Conservation (phyloP, 2,113 vertebrate genomes). For the Melanotaenia duboulayi region DNA sequence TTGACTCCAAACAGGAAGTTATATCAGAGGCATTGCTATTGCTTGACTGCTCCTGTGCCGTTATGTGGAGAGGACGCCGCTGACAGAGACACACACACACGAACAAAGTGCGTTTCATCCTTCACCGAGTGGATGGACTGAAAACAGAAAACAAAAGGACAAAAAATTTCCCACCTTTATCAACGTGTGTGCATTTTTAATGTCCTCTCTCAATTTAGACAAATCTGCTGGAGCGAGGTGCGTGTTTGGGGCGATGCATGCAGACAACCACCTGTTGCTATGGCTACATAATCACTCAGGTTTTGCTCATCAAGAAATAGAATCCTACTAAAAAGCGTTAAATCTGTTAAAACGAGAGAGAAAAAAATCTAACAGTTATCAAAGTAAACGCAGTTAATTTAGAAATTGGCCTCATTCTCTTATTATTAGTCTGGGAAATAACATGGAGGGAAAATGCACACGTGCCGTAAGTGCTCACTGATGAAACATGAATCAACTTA, state of each 20-base stretch:
- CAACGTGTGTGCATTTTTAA: not conserved
- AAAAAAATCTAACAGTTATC: not conserved
- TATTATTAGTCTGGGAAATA: too few species aligned
- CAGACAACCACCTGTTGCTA: slow-evolving; percentile 81
- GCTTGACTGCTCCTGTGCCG: slow-evolving; percentile 8
- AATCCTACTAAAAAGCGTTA: slow-evolving; percentile 9
- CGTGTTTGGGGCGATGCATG: slow-evolving; percentile 46
- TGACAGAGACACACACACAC: not conserved
- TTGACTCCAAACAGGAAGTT: slow-evolving; percentile 53
- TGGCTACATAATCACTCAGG: slow-evolving; percentile 77
- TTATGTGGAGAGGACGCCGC: slow-evolving; percentile 35
- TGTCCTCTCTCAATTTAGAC: slow-evolving; percentile 12
- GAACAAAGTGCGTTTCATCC: slow-evolving; percentile 47
- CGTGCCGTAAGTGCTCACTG: not conserved
- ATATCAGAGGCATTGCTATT: slow-evolving; percentile 54
- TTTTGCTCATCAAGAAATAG: slow-evolving; percentile 41
- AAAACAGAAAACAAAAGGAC: not conserved
- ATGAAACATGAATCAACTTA: slow-evolving; percentile 1
- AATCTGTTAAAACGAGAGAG: not conserved
- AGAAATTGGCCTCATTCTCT: not conserved
- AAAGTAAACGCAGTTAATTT: not conserved
- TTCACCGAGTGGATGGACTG: slow-evolving; percentile 41
- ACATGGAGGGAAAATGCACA: slow-evolving; percentile 25
- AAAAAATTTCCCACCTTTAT: slow-evolving; percentile 18
- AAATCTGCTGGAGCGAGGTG: slow-evolving; percentile 10